Evolutionary conservation across 2,888 invertebrate species (phyloP), one percentile per base, ranked within the genome.

Genomic region (Trichacis sp.): DNA sequence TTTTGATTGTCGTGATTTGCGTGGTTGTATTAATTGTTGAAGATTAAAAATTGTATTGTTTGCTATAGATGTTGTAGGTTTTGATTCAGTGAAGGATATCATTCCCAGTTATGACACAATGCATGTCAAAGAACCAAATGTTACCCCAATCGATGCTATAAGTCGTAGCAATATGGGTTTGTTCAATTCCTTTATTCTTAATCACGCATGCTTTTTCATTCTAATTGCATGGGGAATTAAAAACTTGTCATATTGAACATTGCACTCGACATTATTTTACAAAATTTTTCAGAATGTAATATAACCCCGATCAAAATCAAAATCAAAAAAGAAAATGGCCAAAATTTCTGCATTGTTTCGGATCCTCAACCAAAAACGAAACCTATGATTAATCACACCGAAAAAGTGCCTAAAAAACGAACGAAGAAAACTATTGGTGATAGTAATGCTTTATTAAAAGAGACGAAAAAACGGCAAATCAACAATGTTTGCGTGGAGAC

Each of bases 81-180:
- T 74, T 68, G 71, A 73, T 63, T 60, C 62, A 56, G 54, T 66
- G 62, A 69, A 70, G 47, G 72, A 75, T 64, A 43, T 71, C 59
- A 59, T 64, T 19, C 67, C 72, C 24, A 71, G 65, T 55, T 24
- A 24, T 24, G 24, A 24, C n/a, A 62, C 64, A 57, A 68, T 64
- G 64, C 67, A 71, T 68, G 62, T 67, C 55, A 56, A 66, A 69
- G 68, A 59, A 33, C 60, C 57, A 9, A 38, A 4, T n/a, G 17
- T 20, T 42, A 5, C 29, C 14, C 51, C 57, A 64, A 64, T 64
- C 64, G 66, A 45, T 56, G 62, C 73, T 56, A 45, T 50, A 65
- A 70, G 56, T 65, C 51, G 49, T 66, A 66, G 68, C 59, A 49
- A 48, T 51, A 68, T 68, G 71, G 73, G 75, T 78, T 76, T 70